Evolutionary conservation across 2,797 vertebrate species (phyloP).

Genomic region (Scleropages formosus): DNA sequence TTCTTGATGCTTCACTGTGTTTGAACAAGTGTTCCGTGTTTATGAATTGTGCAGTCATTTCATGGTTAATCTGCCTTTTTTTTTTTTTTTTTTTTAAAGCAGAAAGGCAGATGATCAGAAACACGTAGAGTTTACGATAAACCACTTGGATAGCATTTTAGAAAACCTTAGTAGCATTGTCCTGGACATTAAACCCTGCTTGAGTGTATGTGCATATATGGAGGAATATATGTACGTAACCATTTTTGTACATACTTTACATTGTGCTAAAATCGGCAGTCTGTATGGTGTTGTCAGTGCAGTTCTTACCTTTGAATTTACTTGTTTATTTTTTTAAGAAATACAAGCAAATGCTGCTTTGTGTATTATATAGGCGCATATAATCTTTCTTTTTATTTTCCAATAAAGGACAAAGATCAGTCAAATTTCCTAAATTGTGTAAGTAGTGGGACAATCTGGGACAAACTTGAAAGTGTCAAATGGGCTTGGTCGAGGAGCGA

Average conservation of each 20-base stretch:
- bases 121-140: conserved; percentile 39
- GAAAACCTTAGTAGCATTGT: conserved; percentile 57
- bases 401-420: conserved; percentile 57
- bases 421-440: conserved; percentile 70
- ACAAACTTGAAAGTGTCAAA: conserved; percentile 80
- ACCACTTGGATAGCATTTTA: conserved; percentile 57
- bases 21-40: conserved; percentile 26
- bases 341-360: conserved; percentile 78
- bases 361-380: conserved; percentile 66
- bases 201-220: conserved; percentile 61
- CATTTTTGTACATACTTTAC: conserved; percentile 59
- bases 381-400: conserved; percentile 56
- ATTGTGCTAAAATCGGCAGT: conserved; percentile 57
- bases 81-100: conserved; percentile 43
- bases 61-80: conserved; percentile 20
- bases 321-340: conserved; percentile 60
- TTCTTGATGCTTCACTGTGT: not conserved
- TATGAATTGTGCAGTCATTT: not conserved
- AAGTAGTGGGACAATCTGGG: conserved; percentile 71
- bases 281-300: conserved; percentile 57
- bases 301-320: conserved; percentile 33
- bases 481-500: conserved; percentile 46
- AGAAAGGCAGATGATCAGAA: conserved; percentile 53
- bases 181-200: no score
- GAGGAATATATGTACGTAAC: conserved; percentile 62